Percentiles rank a stretch among this genome's conserved stretches.
These are phyloP conservation scores for Sebastes iracundus DNA, from an alignment of 2,797 vertebrate genomes.

Conservation along the genomic window DNA sequence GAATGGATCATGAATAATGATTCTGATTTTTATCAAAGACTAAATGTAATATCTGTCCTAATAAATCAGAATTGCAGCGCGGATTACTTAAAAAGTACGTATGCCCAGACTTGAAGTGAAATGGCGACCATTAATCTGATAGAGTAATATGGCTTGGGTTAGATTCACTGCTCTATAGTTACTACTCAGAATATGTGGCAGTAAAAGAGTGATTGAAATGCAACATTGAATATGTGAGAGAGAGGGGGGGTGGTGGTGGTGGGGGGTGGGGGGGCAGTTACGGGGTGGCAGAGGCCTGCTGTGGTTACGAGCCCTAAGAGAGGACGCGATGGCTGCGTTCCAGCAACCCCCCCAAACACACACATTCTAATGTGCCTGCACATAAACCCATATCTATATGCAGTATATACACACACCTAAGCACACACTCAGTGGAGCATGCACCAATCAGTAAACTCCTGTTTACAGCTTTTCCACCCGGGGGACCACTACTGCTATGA, in stretches of 20 bases:
- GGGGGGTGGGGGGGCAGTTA: constrained; percentile 26
- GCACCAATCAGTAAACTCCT: constrained; percentile 48
- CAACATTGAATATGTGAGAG: constrained; percentile 68
- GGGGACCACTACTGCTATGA: constrained; percentile 12
- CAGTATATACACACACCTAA: not conserved
- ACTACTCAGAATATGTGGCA: constrained; percentile 65
- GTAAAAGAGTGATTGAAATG: constrained; percentile 81
- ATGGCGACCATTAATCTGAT: constrained; percentile 60
- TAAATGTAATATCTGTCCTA: constrained; percentile 28
- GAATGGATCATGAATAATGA: constrained; percentile 45
- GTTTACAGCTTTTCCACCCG: constrained; percentile 55
- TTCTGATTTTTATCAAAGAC: constrained; percentile 50
- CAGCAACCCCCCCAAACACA: constrained; percentile 65
- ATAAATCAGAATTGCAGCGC: constrained; percentile 35
- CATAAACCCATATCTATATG: constrained; percentile 41
- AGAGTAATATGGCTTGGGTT: constrained; percentile 47
- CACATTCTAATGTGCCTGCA: constrained; percentile 42
- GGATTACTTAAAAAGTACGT: constrained; percentile 23
- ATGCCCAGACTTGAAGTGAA: constrained; percentile 31
- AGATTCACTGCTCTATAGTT: constrained; percentile 60
- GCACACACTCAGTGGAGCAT: constrained; percentile 8
- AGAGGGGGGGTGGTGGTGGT: too few species aligned
- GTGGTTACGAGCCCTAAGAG: constrained; percentile 83
- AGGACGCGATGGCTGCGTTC: constrained; percentile 78
- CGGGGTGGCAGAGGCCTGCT: constrained; percentile 77